Conservation (phyloP, 1,140 invertebrate genomes). For the Drosophila subpulchrella region DNA sequence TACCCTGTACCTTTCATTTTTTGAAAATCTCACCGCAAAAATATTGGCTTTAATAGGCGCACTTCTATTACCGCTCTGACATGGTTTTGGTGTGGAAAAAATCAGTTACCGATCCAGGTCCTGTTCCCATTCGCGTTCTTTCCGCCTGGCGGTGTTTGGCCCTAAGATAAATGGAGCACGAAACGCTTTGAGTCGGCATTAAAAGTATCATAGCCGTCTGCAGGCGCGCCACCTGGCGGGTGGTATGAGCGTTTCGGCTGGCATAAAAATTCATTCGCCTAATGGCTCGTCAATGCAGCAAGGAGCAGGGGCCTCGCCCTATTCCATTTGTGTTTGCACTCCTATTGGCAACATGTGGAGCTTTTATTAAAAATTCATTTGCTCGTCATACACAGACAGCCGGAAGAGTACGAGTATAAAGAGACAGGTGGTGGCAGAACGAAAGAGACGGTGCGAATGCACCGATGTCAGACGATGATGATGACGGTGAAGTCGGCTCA, state of each 20-base stretch:
- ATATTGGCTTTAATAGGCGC: not conserved
- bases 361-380: slow-evolving; percentile 84
- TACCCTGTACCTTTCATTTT: too few species aligned
- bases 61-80: too few species aligned
- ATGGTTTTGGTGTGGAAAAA: not conserved
- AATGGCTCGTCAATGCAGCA: slow-evolving; percentile 70
- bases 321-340: slow-evolving; percentile 76
- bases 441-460: slow-evolving; percentile 4
- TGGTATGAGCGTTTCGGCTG: slow-evolving; percentile 1
- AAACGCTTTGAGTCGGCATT: slow-evolving; percentile 69
- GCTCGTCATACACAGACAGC: slow-evolving; percentile 63
- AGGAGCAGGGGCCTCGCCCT: slow-evolving; percentile 2
- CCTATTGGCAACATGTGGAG: slow-evolving; percentile 80
- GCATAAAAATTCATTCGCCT: slow-evolving; percentile 77
- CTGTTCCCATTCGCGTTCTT: not conserved
- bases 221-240: slow-evolving; percentile 53
- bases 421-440: not conserved
- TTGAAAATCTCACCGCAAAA: not conserved
- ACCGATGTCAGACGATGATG: slow-evolving; percentile 47
- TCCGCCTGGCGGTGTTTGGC: slow-evolving; percentile 27
- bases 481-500: slow-evolving; percentile 26
- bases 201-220: slow-evolving; percentile 37
- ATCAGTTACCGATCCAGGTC: not conserved
- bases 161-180: slow-evolving; percentile 65
- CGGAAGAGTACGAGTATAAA: slow-evolving; percentile 8